Evolutionary conservation across 2,888 invertebrate species (phyloP).

Genomic region (Cheilosia variabilis): DNA sequence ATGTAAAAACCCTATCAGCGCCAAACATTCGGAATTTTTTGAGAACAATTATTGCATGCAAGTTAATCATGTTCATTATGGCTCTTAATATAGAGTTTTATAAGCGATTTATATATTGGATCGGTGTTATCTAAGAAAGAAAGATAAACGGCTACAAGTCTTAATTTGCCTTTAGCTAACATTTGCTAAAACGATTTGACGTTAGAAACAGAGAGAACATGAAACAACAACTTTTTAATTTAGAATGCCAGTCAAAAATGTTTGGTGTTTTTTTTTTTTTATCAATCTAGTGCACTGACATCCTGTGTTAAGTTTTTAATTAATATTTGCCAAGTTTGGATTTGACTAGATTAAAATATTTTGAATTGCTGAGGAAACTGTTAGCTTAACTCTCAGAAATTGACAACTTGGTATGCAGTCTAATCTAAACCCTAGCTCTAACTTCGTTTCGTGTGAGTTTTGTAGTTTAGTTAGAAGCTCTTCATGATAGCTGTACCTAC

Average conservation of each 20-base stretch:
- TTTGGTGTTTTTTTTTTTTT: neutral
- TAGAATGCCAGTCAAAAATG: constrained; percentile 12
- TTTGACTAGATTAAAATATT: no score
- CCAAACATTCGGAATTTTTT: neutral
- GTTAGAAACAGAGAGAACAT: constrained; percentile 1
- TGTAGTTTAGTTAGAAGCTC: no score
- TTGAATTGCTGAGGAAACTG: no score
- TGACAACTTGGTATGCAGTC: no score
- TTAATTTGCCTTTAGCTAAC: constrained; percentile 50
- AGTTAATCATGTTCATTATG: constrained; percentile 22
- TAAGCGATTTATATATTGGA: constrained; percentile 10
- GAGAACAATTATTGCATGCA: constrained; percentile 11
- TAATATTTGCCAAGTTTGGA: no score
- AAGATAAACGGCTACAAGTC: constrained; percentile 42
- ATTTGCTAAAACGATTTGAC: constrained; percentile 29
- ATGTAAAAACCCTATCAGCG: constrained; percentile 8
- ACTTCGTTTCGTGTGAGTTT: no score
- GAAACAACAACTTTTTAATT: neutral
- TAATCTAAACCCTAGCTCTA: no score
- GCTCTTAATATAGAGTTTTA: constrained; percentile 15
- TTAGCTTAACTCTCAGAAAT: no score
- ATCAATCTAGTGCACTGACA: no score
- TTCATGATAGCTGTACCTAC: no score
- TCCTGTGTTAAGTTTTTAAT: no score
- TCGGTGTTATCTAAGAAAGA: constrained; percentile 37